Conservation (phyloP, 2,888 invertebrate species). For the Caenorhabditis doughertyi region DNA sequence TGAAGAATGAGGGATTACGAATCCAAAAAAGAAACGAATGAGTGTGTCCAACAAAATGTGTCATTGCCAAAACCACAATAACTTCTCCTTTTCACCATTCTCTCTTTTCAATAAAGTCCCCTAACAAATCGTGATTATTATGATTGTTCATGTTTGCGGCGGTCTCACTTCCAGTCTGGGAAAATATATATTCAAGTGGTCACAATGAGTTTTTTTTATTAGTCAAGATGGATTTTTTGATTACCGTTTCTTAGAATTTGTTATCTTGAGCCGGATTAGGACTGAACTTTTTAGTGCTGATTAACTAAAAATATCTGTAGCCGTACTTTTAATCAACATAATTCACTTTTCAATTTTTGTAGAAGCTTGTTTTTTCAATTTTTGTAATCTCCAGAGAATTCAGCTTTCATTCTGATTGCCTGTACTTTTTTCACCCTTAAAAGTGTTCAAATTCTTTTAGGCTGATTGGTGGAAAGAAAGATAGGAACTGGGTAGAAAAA, state of each 20-base stretch:
- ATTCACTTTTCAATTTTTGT: neutral
- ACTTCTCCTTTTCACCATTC: neutral
- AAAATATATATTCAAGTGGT: neutral
- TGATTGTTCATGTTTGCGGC: conserved; percentile 10
- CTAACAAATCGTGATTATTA: conserved; percentile 41
- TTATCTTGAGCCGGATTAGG: too few relatives aligned
- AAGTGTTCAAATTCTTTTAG: neutral
- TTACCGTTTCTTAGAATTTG: too few relatives aligned
- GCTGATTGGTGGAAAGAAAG: conserved; percentile 18
- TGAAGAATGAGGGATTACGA: conserved; percentile 12
- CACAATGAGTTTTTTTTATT: conserved; percentile 1
- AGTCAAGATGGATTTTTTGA: too few relatives aligned
- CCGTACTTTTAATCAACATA: neutral
- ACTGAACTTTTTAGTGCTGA: too few relatives aligned
- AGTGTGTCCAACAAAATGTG: conserved; percentile 29
- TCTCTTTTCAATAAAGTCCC: conserved; percentile 12
- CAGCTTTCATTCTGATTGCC: neutral
- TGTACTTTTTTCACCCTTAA: neutral
- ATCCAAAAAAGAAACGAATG: neutral
- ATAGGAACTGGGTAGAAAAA: neutral
- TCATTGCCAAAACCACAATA: conserved; percentile 34
- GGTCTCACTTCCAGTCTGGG: conserved; percentile 17
- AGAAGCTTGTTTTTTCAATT: neutral
- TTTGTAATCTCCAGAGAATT: neutral
- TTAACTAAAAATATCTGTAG: neutral